Base-by-base conservation (phyloP, 1,140 invertebrate species). In the Brachionus sp. region DNA sequence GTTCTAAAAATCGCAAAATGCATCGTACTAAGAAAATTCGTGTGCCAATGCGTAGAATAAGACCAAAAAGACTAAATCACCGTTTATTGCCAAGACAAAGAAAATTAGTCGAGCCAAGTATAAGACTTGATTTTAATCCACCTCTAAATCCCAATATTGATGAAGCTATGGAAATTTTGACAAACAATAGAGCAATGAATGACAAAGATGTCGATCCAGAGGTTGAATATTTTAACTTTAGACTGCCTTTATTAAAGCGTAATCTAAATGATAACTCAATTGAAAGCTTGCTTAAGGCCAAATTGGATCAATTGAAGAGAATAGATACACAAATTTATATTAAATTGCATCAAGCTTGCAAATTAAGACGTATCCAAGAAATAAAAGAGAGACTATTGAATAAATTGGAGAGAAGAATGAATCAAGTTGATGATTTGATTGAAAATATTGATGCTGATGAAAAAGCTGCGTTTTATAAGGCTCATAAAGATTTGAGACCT, bases 161-260 rank as follows among this genome's bases (percentile, higher is more conserved):
- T n/a, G 33, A 66, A n/a, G 33, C 25, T 66, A 10, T 66, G 12
- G 10, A 29, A 33, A n/a, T 29, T n/a, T 66, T 66, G 33, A 66
- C 23, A 5, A 12, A 66, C 9, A 66, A 66, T 33, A 16, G 64
- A 33, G 2, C 33, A 13, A 66, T 66, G 50, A 57, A 57, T 33
- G 12, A 29, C 12, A 13, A 37, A 1, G 13, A 5, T 66, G 64
- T 33, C 37, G 66, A 70, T 39, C 66, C 66, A 16, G 66, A 70
- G 16, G 33, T 39, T 19, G 66, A 70, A 39, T 70, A 70, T 70
- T 70, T 70, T 70, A 70, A 70, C 39, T 70, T 37, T 70, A 39
- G 16, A 10, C 12, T 70, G 13, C 66, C 66, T 9, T 2, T 19
- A 7, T 6, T 39, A 2, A 66, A 16, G 29, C 25, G 33, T n/a